Evolutionary conservation across 2,113 vertebrate genomes (phyloP).

Genomic region (Rafetus swinhoei): DNA sequence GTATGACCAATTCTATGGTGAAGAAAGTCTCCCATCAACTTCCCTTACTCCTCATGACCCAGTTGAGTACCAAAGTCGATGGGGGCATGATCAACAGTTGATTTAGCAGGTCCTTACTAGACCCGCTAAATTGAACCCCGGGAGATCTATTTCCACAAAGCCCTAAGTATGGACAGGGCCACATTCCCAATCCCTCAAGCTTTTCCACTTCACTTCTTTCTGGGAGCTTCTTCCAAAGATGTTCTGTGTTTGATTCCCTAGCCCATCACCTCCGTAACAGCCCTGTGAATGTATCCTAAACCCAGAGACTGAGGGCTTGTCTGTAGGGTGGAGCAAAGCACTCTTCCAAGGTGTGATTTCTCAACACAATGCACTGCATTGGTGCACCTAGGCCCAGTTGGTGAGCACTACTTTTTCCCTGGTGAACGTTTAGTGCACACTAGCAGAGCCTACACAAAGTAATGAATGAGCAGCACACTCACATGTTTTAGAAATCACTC

Average conservation of each 20-base stretch:
- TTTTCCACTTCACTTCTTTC: background rate
- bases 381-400: background rate
- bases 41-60: too few relatives aligned
- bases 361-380: background rate
- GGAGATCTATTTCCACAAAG: too few relatives aligned
- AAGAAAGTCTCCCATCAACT: too few relatives aligned
- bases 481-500: background rate
- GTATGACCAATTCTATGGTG: too few relatives aligned
- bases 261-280: background rate
- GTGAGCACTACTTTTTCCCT: background rate
- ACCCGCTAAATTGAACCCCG: too few relatives aligned
- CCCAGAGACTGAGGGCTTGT: background rate
- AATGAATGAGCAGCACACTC: background rate
- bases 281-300: background rate
- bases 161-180: background rate
- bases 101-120: too few relatives aligned
- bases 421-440: background rate
- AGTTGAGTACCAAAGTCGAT: too few relatives aligned
- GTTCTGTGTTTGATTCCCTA: background rate
- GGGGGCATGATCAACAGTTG: too few relatives aligned
- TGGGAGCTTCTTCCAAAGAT: background rate
- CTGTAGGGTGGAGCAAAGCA: background rate
- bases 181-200: background rate
- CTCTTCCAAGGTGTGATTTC: background rate
- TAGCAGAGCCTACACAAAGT: background rate